These are phyloP conservation scores for Mormyrops boulengeri DNA, from an alignment of 2,797 vertebrate genomes.

Conservation along the genomic window DNA sequence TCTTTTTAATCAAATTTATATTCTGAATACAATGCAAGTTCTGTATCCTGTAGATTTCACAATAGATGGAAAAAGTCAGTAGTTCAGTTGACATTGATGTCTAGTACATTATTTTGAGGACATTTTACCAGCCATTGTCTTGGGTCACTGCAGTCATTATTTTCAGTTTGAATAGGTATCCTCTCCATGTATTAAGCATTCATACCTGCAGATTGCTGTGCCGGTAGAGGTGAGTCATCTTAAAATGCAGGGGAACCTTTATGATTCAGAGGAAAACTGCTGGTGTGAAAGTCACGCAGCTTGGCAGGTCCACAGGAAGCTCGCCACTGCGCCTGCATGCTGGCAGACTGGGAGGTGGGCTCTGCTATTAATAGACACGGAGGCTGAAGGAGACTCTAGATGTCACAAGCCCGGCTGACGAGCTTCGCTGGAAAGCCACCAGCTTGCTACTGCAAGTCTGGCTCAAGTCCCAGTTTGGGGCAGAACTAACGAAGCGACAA, in stretches of 20 bases:
- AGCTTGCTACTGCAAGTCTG: background rate
- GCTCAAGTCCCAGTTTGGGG: background rate
- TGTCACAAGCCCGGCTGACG: background rate
- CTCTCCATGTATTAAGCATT: background rate
- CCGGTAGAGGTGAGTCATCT: background rate
- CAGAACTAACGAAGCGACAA: background rate
- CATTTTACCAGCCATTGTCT: background rate
- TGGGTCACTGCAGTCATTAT: background rate
- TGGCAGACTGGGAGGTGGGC: background rate
- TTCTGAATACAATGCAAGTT: background rate
- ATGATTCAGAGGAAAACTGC: background rate
- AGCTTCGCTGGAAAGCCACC: background rate
- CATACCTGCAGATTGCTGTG: background rate
- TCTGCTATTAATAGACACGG: conserved; percentile 7
- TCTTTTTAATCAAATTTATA: background rate
- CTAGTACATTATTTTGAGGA: background rate
- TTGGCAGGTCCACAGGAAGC: background rate
- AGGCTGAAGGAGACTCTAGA: background rate
- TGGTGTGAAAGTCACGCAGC: background rate
- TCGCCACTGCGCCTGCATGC: background rate
- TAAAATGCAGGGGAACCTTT: background rate
- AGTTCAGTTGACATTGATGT: background rate
- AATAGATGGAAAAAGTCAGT: background rate
- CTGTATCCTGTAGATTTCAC: background rate
- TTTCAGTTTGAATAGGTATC: background rate